Percentiles rank a stretch among this genome's conserved stretches.
These are phyloP conservation scores for Nemapogon koenigi DNA, from an alignment of 2,888 invertebrate genomes.

Conservation along the genomic window DNA sequence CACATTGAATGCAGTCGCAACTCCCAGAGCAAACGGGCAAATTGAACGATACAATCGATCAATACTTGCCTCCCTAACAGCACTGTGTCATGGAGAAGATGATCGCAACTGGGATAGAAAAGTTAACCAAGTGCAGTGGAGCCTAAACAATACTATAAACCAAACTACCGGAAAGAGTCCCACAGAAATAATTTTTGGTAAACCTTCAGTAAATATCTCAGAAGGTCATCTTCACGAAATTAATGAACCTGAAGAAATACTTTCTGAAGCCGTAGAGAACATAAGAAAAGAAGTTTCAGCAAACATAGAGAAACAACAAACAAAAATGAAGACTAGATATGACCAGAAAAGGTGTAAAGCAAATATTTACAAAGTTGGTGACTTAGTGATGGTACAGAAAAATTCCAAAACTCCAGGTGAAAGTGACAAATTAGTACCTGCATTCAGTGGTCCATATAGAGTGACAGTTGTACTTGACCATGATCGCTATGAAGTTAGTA, in stretches of 20 bases:
- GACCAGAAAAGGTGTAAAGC: constrained; percentile 7
- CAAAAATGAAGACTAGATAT: constrained; percentile 10
- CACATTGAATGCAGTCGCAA: not conserved
- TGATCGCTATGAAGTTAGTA: not conserved
- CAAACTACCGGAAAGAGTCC: constrained; percentile 11
- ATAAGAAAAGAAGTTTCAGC: constrained; percentile 7
- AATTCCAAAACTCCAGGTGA: not conserved
- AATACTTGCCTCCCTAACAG: constrained; percentile 12
- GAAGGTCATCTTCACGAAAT: constrained; percentile 11
- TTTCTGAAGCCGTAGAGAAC: constrained; percentile 9
- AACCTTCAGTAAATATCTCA: constrained; percentile 5
- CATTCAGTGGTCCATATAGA: not conserved
- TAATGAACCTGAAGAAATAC: not conserved
- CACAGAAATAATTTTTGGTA: constrained; percentile 11
- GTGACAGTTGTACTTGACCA: not conserved
- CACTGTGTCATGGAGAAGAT: constrained; percentile 8
- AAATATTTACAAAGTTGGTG: not conserved
- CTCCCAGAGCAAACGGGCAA: not conserved
- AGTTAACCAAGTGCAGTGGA: constrained; percentile 11
- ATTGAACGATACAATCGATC: constrained; percentile 12
- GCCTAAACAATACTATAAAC: constrained; percentile 13
- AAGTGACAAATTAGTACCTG: not conserved
- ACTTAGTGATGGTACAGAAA: not conserved
- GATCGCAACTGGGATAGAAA: constrained; percentile 12
- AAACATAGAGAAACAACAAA: constrained; percentile 3